phyloP scores from a whole-genome alignment of 2,113 vertebrate species.

The Myotis davidii region DNA sequence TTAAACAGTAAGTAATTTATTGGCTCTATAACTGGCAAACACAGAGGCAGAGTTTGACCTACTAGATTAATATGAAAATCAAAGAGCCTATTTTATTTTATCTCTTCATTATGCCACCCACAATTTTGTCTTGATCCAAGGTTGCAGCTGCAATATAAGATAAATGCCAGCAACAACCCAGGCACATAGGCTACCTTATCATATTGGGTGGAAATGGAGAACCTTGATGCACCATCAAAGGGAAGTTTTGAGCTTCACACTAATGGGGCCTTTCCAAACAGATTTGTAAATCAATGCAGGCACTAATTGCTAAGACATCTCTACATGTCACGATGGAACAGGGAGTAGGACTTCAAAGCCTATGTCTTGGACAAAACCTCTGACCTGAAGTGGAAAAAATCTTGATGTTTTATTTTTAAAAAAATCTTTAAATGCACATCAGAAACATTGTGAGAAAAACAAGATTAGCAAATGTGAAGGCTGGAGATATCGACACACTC shows the following conservation, averaged over 20 bases:
- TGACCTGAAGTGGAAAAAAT: background rate
- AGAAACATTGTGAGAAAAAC: background rate
- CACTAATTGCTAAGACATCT: background rate
- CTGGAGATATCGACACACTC: background rate
- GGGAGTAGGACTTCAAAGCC: background rate
- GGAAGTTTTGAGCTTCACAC: background rate
- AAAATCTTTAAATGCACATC: background rate
- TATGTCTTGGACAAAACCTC: background rate
- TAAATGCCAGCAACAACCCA: background rate
- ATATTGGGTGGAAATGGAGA: background rate
- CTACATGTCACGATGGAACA: background rate
- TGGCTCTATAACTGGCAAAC: background rate
- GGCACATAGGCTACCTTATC: background rate
- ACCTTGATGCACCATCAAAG: background rate
- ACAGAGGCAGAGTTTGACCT: background rate
- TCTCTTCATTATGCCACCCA: background rate
- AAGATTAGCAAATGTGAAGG: background rate
- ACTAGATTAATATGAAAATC: background rate
- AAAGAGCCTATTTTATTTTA: background rate
- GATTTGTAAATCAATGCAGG: background rate
- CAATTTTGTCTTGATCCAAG: background rate
- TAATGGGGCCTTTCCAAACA: background rate
- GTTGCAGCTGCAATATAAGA: rapidly evolving
- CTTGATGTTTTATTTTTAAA: background rate
- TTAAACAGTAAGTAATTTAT: background rate